Base-by-base conservation (phyloP, 2,888 invertebrate species). In the Orthonychiurus folsomi region DNA sequence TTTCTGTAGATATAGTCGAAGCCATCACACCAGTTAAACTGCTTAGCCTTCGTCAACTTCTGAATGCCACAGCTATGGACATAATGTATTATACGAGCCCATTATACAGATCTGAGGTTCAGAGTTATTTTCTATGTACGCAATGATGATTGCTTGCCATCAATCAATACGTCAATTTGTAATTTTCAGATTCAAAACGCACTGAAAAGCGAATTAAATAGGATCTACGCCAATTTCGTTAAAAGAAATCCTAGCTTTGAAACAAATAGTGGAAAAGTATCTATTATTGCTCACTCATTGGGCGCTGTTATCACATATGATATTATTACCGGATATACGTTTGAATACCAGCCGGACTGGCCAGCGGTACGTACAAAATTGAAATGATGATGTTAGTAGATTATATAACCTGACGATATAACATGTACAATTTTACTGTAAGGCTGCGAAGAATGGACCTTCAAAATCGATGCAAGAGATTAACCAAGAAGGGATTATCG, bases 41-140 rank as follows among this genome's bases (percentile, higher is more conserved):
- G 69, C 77, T 81, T 66, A 81, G 81, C 64, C 79, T 86, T 73
- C 77, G 86, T 48, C 80, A 81, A 62, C 77, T 86, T 59, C 50
- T 62, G 24, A 86, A 86, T 75, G 81, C 83, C 47, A 84, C 84
- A 52, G 85, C 85, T 47, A 85, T 86, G 85, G 86, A 86, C 74
- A 84, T 86, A 68, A 80, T 86, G 77, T 86, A 86, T 73, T 86
- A 86, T 74, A 85, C 85, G 55, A 85, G 85, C 76, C 86, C 86
- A 18, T 76, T 85, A 1, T 86, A 85, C 73, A 80, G 85, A 66
- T 80, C 81, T 54, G 85, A 86, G 79, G 84, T 85, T 66, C 66
- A 66, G n/a, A n/a, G n/a, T n/a, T n/a, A n/a, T n/a, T n/a, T n/a
- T n/a, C n/a, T n/a, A n/a, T 18, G 53, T 59, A 24, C 5, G 12